A percentile compares a stretch with the other conserved stretches of the same genome.
Conservation (phyloP, 2,797 vertebrate species). For the Apogon hyalosoma region DNA sequence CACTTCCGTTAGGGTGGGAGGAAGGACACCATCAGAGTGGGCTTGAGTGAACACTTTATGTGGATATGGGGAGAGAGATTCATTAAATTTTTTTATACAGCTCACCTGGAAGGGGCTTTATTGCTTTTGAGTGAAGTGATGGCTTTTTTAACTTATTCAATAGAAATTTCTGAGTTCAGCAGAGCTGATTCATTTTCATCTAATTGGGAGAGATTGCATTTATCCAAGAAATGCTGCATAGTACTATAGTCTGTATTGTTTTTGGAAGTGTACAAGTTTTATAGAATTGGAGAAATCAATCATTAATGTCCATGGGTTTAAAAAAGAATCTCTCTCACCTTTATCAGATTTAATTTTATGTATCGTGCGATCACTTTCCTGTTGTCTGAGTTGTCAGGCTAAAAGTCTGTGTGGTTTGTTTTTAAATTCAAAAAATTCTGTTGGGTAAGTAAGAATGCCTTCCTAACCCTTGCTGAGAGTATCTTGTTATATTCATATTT, state of each 20-base stretch:
- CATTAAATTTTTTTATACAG: too few species aligned
- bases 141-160: too few species aligned
- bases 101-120: too few species aligned
- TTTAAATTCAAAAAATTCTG: not conserved
- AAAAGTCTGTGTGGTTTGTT: conserved; percentile 3
- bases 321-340: not conserved
- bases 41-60: not conserved
- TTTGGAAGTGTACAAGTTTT: not conserved
- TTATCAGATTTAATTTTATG: not conserved
- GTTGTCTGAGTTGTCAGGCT: too few species aligned
- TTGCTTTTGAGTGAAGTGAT: too few species aligned
- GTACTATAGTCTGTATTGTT: not conserved
- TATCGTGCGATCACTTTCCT: not conserved
- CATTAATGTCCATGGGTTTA: not conserved
- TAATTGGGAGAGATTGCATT: too few species aligned
- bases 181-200: too few species aligned
- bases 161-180: too few species aligned
- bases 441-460: not conserved
- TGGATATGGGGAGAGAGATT: too few species aligned
- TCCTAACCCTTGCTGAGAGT: not conserved
- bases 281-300: not conserved
- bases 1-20: conserved; percentile 1
- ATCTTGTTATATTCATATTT: not conserved
- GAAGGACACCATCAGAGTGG: not conserved
- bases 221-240: too few species aligned